Base-by-base conservation (phyloP, 2,797 vertebrate species). In the Pseudotriccus pelzelni region DNA sequence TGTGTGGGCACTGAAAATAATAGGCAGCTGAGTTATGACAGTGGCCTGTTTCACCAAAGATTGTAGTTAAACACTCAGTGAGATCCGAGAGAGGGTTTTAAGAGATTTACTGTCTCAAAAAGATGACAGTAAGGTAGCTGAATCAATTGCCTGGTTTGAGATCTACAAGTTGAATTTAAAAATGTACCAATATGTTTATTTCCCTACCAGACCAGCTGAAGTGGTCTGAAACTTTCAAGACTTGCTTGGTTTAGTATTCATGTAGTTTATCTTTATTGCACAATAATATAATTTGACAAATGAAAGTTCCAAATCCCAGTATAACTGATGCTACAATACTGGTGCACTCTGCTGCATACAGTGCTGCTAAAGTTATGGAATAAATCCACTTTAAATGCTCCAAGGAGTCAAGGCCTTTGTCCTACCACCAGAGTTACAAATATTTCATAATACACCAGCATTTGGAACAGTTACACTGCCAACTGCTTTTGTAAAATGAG, bases 181-280 rank as follows among this genome's bases (percentile, higher is more conserved):
- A 89, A 24, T 12, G 17, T 36, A 58, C 56, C 43, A 64, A 3
- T n/a, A 59, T 8, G 21, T 55, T 81, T 69, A 50, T 32, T 84
- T 89, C 7, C 37, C 46, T 62, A 55, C 14, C 7, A 58, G 72
- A 15, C 1, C 0, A 60, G 17, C 41, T 73, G 52, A 84, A 88
- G 75, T 28, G 4, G 18, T 60, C 73, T 56, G 80, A 84, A 83
- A 89, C 60, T 60, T 94, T 56, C 1, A 13, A 60, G 58, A 84
- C 24, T 59, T 93, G 79, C 21, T 50, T 41, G 8, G n/a, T 56
- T 75, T 24, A 74, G 55, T 87, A 77, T 80, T 97, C 84, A 63
- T 53, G 64, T 60, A 72, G 56, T 72, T 69, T 70, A 36, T 88
- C 84, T 97, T 97, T 97, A 97, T 95, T 97, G 89, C 74, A 93